Conservation (phyloP, 2,888 invertebrate genomes). For the Dryobota labecula region DNA sequence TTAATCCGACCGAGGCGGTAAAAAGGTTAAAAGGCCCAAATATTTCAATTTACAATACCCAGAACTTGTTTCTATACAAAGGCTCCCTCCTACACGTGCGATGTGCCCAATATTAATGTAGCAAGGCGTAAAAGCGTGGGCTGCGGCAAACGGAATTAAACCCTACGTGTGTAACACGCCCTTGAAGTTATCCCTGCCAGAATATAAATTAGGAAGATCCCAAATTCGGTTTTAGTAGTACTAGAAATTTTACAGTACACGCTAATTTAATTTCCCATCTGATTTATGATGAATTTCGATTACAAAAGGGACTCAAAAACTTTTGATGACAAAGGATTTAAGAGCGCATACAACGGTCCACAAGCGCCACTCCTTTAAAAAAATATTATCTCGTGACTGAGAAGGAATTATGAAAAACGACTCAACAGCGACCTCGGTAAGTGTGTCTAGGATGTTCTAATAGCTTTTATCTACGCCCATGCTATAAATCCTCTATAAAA, state of each 20-base stretch:
- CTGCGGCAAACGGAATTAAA: conserved; percentile 32
- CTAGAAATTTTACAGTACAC: conserved; percentile 15
- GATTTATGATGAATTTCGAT: conserved; percentile 6
- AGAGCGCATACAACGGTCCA: too few relatives aligned
- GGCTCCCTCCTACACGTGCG: background rate
- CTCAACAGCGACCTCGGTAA: too few relatives aligned
- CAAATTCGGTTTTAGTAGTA: conserved; percentile 18
- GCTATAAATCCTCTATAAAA: too few relatives aligned
- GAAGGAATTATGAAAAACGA: too few relatives aligned
- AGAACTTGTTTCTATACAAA: background rate
- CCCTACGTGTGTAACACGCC: conserved; percentile 6
- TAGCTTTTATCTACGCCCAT: too few relatives aligned
- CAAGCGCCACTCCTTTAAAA: too few relatives aligned
- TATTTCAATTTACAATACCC: conserved; percentile 8
- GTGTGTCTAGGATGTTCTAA: too few relatives aligned
- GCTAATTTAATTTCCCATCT: background rate
- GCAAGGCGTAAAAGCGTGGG: conserved; percentile 9
- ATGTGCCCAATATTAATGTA: conserved; percentile 19
- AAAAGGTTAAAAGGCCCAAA: background rate
- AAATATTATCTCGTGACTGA: too few relatives aligned
- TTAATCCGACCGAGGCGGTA: too few relatives aligned
- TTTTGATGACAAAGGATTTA: background rate
- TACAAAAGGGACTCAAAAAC: conserved; percentile 6
- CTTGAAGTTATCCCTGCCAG: conserved; percentile 16
- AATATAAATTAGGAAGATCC: conserved; percentile 33